A percentile compares a stretch with the other conserved stretches of the same genome.
Conservation (phyloP, 2,113 vertebrate genomes). For the Corythornis madagascariensis region DNA sequence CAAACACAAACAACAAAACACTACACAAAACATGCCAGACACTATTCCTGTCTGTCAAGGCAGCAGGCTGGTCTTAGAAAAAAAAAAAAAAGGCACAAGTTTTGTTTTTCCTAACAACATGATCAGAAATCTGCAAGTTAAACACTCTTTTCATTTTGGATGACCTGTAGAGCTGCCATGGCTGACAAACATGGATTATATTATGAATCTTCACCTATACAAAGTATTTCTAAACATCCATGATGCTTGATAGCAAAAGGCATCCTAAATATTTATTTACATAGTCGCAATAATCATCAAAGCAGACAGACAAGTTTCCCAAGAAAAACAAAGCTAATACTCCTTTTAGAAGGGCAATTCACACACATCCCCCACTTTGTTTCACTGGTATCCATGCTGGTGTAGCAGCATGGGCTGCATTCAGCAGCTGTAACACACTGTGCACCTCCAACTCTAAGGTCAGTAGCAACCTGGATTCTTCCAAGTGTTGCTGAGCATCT, state of each 20-base stretch:
- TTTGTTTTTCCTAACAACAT: not conserved
- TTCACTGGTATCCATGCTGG: not conserved
- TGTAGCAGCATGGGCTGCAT: not conserved
- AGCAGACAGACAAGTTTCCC: constrained; percentile 1
- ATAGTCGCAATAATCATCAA: not conserved
- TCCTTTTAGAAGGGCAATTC: constrained; percentile 15
- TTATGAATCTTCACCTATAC: not conserved
- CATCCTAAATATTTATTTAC: not conserved
- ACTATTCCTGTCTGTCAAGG: not conserved
- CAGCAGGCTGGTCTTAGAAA: not conserved
- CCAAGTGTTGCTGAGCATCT: not conserved
- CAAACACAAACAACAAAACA: not conserved
- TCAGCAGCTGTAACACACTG: not conserved
- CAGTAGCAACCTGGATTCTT: not conserved
- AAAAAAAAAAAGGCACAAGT: not conserved
- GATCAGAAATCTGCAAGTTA: not conserved
- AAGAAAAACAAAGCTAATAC: not conserved
- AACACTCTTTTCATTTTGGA: not conserved
- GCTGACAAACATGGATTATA: not conserved
- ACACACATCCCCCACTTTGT: not conserved
- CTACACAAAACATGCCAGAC: not conserved
- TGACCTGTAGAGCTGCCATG: not conserved
- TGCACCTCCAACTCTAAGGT: not conserved
- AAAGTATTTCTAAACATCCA: not conserved
- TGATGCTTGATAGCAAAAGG: not conserved